Evolutionary conservation across 1,140 invertebrate species (phyloP), one percentile per base, ranked within the genome.

Genomic region (Platorchestia sp.): DNA sequence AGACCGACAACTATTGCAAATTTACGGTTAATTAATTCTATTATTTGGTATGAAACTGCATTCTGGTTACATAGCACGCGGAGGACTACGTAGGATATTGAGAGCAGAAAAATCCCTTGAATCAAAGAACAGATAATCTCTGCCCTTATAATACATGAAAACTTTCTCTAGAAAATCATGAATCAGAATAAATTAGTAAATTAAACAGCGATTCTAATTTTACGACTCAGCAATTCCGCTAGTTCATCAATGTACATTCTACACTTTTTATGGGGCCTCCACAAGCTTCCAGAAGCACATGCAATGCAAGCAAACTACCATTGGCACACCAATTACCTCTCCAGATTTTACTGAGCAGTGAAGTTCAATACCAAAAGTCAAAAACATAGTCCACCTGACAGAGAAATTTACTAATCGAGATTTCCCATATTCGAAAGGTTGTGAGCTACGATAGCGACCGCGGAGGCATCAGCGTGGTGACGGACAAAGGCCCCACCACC

Each of bases 401-500:
- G 27, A 75, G 10, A 36, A 3, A 27, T 75, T n/a, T n/a, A n/a
- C n/a, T 75, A 75, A 7, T 19, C 47, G 6, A 51, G 19, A 51
- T 7, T 51, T 87, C 14, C 95, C 40, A 16, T 41, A n/a, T 51
- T 47, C 51, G 0, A 27, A 95, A 96, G 96, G 95, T 96, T n/a
- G 95, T 96, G 41, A 96, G 95, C n/a, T 96, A 96, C 95, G 96
- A 96, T 96, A 96, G 96, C n/a, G 96, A 96, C 41, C 91, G 96
- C 47, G 96, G 96, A n/a, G 96, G 96, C 16, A 95, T 96, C 86
- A 96, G 96, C 44, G 96, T 96, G 43, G 96, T 96, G 75, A 96
- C 96, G 6, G 98, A 99, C 97, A 96, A 96, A 93, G 96, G 96
- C 22, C 95, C 95, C 36, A 75, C 95, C 1, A 96, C 96, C 10